These are phyloP conservation scores for Lathamus discolor DNA, from an alignment of 2,113 vertebrate species.

Conservation along the genomic window DNA sequence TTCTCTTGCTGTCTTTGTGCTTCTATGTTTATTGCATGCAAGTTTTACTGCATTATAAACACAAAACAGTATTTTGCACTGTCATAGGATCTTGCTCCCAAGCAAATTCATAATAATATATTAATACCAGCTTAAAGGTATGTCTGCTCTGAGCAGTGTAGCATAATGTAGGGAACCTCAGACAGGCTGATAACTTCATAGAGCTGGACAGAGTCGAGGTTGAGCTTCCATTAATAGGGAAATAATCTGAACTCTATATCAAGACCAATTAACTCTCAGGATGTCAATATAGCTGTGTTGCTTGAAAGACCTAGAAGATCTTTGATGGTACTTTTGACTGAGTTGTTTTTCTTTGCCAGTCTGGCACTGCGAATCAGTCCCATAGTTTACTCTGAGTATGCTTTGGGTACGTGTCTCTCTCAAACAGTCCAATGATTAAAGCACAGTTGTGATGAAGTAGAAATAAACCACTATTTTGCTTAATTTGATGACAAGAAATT, in stretches of 20 bases:
- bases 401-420: not conserved
- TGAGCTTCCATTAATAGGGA: not conserved
- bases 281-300: not conserved
- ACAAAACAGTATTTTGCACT: not conserved
- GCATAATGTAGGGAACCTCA: not conserved
- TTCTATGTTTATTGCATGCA: not conserved
- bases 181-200: not conserved
- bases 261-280: not conserved
- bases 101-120: not conserved
- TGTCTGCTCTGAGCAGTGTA: not conserved
- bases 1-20: not conserved
- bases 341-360: not conserved
- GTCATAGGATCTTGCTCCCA: not conserved
- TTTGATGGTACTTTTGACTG: not conserved
- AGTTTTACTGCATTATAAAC: not conserved
- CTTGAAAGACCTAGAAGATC: not conserved
- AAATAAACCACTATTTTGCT: not conserved
- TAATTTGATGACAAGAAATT: not conserved
- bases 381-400: not conserved
- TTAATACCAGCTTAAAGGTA: not conserved
- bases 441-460: not conserved
- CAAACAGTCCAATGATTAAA: not conserved
- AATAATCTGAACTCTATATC: not conserved
- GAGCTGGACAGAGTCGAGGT: not conserved
- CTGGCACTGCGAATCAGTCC: not conserved